Percentiles rank a stretch among this genome's conserved stretches.
Evolutionary conservation across 2,113 vertebrate species (phyloP).

Genomic region (Mirounga angustirostris): DNA sequence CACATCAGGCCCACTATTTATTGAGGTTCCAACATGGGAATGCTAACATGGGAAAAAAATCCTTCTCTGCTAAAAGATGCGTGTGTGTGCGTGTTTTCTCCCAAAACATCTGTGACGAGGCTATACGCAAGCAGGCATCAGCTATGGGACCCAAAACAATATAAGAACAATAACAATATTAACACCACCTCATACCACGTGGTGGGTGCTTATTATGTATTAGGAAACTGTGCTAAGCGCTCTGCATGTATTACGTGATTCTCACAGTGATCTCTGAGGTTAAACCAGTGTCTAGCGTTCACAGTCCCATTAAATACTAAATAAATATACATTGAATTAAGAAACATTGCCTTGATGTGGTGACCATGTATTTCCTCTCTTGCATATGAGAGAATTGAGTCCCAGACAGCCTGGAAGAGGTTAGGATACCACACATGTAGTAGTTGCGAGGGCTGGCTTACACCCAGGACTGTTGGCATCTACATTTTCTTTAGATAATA

Average conservation of each 20-base stretch:
- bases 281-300: not conserved
- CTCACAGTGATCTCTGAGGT: not conserved
- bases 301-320: not conserved
- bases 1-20: not conserved
- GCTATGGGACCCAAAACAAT: not conserved
- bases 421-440: not conserved
- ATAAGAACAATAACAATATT: not conserved
- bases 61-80: not conserved
- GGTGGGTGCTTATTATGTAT: not conserved
- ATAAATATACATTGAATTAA: not conserved
- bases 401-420: not conserved
- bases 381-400: not conserved
- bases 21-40: not conserved
- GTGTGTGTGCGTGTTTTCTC: not conserved
- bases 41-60: not conserved
- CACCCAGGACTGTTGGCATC: not conserved
- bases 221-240: not conserved
- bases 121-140: not conserved
- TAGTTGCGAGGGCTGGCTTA: too few relatives aligned
- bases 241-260: not conserved
- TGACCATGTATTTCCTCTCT: not conserved
- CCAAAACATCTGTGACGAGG: not conserved
- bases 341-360: not conserved
- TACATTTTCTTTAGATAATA: not conserved
- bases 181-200: not conserved